phyloP scores from a whole-genome alignment of 2,113 vertebrate species.

The Datnioides undecimradiatus region DNA sequence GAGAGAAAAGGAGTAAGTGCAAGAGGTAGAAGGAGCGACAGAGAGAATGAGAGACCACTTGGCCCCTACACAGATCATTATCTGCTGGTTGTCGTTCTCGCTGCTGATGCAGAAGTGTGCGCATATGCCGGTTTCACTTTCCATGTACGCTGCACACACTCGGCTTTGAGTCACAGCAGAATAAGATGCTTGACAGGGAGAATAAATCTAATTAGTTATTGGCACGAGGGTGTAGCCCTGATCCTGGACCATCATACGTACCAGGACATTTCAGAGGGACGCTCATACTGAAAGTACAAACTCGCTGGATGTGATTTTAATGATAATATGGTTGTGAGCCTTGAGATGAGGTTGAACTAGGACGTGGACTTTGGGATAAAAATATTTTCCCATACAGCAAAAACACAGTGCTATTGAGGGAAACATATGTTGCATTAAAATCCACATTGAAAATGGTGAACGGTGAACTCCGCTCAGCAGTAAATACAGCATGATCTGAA shows the following conservation, averaged over 20 bases:
- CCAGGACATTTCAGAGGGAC: neutral
- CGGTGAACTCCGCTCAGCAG: no score
- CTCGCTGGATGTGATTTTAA: neutral
- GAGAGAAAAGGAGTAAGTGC: constrained; percentile 56
- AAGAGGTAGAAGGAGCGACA: constrained; percentile 53
- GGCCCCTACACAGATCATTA: constrained; percentile 60
- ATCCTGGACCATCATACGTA: neutral
- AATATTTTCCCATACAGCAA: neutral
- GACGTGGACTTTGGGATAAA: neutral
- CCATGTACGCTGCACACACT: constrained; percentile 4
- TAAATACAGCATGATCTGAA: no score
- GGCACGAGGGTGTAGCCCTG: neutral
- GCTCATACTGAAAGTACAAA: neutral
- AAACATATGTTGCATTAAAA: no score
- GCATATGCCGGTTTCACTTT: constrained; percentile 19
- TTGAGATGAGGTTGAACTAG: neutral
- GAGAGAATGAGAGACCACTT: constrained; percentile 43
- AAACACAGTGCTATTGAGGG: no score
- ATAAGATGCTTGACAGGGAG: neutral
- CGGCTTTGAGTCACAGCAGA: constrained; percentile 4
- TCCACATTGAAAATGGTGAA: no score
- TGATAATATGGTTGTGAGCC: no score
- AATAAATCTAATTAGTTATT: neutral
- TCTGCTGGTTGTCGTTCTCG: constrained; percentile 49
- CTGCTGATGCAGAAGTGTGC: constrained; percentile 15